A percentile compares a stretch with the other conserved stretches of the same genome.
Evolutionary conservation across 2,113 vertebrate genomes (phyloP).

Genomic region (Atrichornis clamosus): DNA sequence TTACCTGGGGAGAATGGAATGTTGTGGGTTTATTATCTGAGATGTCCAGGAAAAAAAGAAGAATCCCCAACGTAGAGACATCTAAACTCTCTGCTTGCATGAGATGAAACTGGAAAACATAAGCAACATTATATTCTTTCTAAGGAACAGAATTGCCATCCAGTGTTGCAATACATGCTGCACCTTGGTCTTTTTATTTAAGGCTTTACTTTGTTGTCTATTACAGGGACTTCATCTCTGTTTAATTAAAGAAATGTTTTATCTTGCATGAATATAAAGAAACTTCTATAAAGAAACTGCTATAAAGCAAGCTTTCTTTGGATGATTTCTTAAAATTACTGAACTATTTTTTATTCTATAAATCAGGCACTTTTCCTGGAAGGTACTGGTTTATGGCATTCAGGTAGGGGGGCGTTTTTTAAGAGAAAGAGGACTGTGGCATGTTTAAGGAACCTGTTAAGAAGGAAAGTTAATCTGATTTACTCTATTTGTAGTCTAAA

Average conservation of each 20-base stretch:
- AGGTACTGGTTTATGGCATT: not conserved
- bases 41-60: not conserved
- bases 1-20: not conserved
- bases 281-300: not conserved
- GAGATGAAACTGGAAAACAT: not conserved
- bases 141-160: not conserved
- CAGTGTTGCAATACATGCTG: not conserved
- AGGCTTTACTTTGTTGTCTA: not conserved
- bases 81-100: not conserved
- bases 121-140: not conserved
- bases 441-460: not conserved
- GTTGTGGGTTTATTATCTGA: not conserved
- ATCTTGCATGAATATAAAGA: not conserved
- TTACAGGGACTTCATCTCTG: not conserved
- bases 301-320: not conserved
- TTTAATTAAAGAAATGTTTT: not conserved
- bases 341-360: not conserved
- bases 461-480: not conserved
- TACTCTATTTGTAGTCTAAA: not conserved
- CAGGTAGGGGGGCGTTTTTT: not conserved
- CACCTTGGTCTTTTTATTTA: not conserved
- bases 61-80: fast-evolving
- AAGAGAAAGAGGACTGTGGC: not conserved
- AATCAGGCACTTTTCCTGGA: not conserved
- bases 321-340: not conserved